These are phyloP conservation scores for Masticophis lateralis DNA, from an alignment of 2,797 vertebrate genomes.

Conservation along the genomic window DNA sequence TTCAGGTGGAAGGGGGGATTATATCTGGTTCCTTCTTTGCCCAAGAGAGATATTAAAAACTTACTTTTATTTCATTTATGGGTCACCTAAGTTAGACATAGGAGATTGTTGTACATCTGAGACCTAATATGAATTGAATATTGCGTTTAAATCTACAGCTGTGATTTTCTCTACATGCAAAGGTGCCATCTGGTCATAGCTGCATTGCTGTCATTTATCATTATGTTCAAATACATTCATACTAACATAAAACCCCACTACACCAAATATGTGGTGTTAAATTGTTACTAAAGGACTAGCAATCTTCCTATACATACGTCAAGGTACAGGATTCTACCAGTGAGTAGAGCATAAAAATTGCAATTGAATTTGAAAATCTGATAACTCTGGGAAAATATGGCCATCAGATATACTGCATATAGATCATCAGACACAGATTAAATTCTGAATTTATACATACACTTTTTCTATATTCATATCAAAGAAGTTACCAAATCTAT, in stretches of 20 bases:
- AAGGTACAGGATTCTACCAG: background rate
- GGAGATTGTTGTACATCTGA: background rate
- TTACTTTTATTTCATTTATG: background rate
- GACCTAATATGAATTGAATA: background rate
- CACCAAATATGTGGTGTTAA: background rate
- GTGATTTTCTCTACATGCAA: background rate
- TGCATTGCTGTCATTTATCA: background rate
- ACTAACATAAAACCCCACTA: background rate
- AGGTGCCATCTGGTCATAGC: background rate
- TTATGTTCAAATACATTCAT: background rate
- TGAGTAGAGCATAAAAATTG: background rate
- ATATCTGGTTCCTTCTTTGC: background rate
- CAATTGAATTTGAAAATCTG: background rate
- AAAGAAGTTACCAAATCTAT: background rate
- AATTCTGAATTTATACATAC: background rate
- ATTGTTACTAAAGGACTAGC: background rate
- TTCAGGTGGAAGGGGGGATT: background rate
- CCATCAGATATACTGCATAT: background rate
- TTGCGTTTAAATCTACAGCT: background rate
- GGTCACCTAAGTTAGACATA: background rate
- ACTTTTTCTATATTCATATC: background rate
- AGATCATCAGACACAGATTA: background rate
- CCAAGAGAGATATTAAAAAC: background rate
- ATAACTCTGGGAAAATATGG: background rate
- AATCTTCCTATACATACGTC: background rate